Percentiles rank a stretch among this genome's conserved stretches.
Evolutionary conservation across 1,140 invertebrate species (phyloP).

Genomic region (Orussus abietinus): DNA sequence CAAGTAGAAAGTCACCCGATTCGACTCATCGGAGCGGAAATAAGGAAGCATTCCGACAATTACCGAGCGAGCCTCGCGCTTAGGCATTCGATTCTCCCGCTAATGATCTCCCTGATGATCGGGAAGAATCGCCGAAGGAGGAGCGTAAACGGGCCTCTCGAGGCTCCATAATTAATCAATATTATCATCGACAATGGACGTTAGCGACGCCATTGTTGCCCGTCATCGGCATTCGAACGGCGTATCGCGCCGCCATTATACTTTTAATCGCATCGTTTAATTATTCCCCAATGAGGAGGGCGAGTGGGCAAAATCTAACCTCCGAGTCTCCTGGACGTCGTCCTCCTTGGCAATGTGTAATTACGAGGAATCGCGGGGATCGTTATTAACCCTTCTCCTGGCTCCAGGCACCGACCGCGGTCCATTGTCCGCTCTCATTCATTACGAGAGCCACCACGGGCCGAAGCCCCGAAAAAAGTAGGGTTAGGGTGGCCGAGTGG

Average conservation of each 20-base stretch:
- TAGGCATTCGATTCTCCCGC: slow-evolving; percentile 9
- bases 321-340: too few relatives aligned
- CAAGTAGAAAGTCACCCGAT: too few relatives aligned
- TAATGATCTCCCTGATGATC: slow-evolving; percentile 35
- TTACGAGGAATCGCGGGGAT: slow-evolving; percentile 33
- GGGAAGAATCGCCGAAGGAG: slow-evolving; percentile 4
- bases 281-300: slow-evolving; percentile 13
- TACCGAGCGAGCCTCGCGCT: too few relatives aligned
- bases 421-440: slow-evolving; percentile 38
- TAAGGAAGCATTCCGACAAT: too few relatives aligned
- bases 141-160: slow-evolving; percentile 24
- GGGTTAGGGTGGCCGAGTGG: slow-evolving; percentile 26
- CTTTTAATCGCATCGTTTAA: slow-evolving; percentile 40
- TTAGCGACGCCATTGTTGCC: slow-evolving; percentile 34
- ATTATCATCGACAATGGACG: slow-evolving; percentile 43
- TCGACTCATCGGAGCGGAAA: too few relatives aligned
- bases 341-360: too few relatives aligned
- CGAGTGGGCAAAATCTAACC: background rate
- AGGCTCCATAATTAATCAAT: slow-evolving; percentile 45
- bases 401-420: slow-evolving; percentile 12
- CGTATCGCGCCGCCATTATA: slow-evolving; percentile 29
- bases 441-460: slow-evolving; percentile 26
- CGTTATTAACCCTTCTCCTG: slow-evolving; percentile 38
- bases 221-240: slow-evolving; percentile 19
- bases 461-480: background rate